Evolutionary conservation across 2,888 invertebrate genomes (phyloP).

Genomic region (Calliphora vomitoria): DNA sequence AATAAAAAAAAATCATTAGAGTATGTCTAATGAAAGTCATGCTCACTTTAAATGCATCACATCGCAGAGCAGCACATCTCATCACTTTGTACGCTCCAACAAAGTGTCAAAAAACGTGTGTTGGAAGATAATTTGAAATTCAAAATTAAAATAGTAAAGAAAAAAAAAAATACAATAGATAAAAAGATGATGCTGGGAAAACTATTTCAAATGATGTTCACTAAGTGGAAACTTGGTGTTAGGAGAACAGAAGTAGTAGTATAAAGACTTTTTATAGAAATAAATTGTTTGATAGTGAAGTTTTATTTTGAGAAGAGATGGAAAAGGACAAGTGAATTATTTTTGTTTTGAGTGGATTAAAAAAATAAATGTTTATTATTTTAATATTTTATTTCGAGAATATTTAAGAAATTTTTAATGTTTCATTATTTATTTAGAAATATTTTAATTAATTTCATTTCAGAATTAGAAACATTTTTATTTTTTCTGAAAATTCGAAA

Average conservation of each 20-base stretch:
- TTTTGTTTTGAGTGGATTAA: too few relatives aligned
- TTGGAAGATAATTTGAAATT: constrained; percentile 33
- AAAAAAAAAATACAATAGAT: background rate
- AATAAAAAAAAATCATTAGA: constrained; percentile 37
- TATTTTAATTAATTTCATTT: too few relatives aligned
- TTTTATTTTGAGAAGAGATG: background rate
- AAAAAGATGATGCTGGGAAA: constrained; percentile 53
- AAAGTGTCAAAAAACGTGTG: constrained; percentile 42
- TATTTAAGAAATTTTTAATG: too few relatives aligned
- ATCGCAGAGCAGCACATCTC: background rate
- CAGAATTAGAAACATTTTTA: too few relatives aligned
- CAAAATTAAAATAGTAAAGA: background rate
- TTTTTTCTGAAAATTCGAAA: too few relatives aligned
- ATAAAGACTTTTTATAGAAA: background rate
- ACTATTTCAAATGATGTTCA: constrained; percentile 38
- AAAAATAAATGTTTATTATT: too few relatives aligned
- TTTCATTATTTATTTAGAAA: too few relatives aligned
- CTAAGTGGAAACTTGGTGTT: constrained; percentile 45
- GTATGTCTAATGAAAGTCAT: constrained; percentile 50
- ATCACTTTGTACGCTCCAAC: background rate
- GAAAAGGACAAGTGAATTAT: too few relatives aligned
- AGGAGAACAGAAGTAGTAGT: constrained; percentile 32
- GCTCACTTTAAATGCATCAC: constrained; percentile 28
- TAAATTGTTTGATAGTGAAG: background rate
- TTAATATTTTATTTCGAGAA: too few relatives aligned